Percentiles rank a stretch among this genome's conserved stretches.
These are phyloP conservation scores for Salticus scenicus DNA, from an alignment of 2,888 invertebrate genomes.

Conservation along the genomic window DNA sequence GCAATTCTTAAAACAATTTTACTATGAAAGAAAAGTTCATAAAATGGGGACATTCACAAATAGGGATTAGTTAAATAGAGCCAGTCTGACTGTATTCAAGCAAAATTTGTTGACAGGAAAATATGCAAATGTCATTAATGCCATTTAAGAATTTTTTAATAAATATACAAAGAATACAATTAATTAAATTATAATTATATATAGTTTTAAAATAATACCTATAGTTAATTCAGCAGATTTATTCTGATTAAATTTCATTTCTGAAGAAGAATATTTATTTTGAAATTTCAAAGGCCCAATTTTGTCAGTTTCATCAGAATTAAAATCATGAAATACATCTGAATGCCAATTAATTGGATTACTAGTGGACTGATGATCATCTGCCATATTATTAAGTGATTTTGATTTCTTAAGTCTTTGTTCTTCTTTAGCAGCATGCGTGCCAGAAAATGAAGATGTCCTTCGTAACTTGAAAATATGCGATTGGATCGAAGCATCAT, in stretches of 20 bases:
- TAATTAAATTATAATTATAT: too few relatives aligned
- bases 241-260: not conserved
- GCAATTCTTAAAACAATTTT: too few relatives aligned
- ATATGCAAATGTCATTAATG: too few relatives aligned
- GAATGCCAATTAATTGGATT: not conserved
- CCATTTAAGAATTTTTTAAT: too few relatives aligned
- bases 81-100: too few relatives aligned
- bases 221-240: not conserved
- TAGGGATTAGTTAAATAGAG: too few relatives aligned
- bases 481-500: not conserved
- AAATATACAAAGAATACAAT: too few relatives aligned
- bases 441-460: not conserved
- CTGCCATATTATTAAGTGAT: not conserved
- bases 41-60: too few relatives aligned
- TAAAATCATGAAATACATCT: not conserved
- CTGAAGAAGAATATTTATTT: not conserved
- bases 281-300: not conserved
- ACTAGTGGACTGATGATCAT: not conserved
- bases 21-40: too few relatives aligned
- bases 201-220: not conserved
- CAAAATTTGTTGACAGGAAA: too few relatives aligned
- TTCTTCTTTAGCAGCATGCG: not conserved
- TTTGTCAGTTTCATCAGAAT: not conserved
- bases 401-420: not conserved
- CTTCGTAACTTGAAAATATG: not conserved